Conservation (phyloP, 2,113 vertebrate species). For the Lasiurus cinereus region DNA sequence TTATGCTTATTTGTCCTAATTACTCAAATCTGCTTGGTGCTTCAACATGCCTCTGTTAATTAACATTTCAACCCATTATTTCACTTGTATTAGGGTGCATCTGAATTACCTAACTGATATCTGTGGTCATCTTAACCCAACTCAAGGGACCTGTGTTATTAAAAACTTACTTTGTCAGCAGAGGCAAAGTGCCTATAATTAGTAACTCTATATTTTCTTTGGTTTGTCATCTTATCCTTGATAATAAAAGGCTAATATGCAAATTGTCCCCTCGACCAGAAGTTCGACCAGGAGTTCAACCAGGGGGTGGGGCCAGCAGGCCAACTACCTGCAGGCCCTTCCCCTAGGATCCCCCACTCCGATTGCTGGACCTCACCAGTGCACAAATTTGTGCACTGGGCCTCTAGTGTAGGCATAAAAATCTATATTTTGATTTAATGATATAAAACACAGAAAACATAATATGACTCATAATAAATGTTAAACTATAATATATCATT, state of each 20-base stretch:
- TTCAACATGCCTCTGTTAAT: slow-evolving; percentile 34
- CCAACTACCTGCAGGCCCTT: no score
- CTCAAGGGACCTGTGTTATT: not conserved
- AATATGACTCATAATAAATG: slow-evolving; percentile 38
- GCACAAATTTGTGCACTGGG: no score
- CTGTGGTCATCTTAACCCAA: slow-evolving; percentile 46
- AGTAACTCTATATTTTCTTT: slow-evolving; percentile 25
- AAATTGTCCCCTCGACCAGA: no score
- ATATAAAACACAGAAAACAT: not conserved
- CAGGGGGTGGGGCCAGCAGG: no score
- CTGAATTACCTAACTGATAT: slow-evolving; percentile 55
- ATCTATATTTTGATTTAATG: not conserved
- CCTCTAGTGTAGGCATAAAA: not conserved
- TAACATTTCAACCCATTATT: slow-evolving; percentile 59
- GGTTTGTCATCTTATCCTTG: slow-evolving; percentile 29
- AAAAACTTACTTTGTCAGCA: slow-evolving; percentile 45
- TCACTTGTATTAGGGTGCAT: slow-evolving; percentile 20
- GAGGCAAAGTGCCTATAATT: slow-evolving; percentile 38
- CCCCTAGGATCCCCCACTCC: no score
- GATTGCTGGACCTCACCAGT: no score
- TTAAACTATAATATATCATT: not conserved
- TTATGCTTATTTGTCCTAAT: slow-evolving; percentile 28
- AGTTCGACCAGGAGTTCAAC: no score
- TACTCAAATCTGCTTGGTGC: slow-evolving; percentile 54
- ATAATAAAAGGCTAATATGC: no score